A percentile compares a stretch with the other conserved stretches of the same genome.
Evolutionary conservation across 2,113 vertebrate genomes (phyloP).

Genomic region (Lagopus muta): DNA sequence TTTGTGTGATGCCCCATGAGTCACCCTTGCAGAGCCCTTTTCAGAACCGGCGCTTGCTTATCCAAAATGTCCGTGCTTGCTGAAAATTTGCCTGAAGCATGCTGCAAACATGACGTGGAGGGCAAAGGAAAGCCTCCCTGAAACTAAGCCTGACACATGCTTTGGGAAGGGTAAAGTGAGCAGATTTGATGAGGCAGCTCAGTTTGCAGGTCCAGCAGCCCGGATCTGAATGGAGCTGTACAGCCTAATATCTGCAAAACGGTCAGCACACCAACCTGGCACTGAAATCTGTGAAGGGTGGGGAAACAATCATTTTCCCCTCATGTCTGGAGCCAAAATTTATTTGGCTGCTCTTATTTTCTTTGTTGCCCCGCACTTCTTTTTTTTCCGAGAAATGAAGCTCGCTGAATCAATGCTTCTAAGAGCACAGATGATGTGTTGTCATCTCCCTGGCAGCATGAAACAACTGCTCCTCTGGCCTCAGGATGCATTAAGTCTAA

Average conservation of each 20-base stretch:
- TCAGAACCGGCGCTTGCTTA: background rate
- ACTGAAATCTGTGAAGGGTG: background rate
- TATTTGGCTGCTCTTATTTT: background rate
- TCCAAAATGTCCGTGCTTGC: background rate
- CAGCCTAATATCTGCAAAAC: background rate
- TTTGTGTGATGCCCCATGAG: background rate
- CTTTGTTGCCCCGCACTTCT: background rate
- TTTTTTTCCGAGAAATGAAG: background rate
- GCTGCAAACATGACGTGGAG: background rate
- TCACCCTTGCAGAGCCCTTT: background rate
- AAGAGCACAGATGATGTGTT: background rate
- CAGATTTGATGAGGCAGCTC: conserved; percentile 26
- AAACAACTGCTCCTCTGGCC: background rate
- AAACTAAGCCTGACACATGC: background rate
- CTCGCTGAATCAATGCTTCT: background rate
- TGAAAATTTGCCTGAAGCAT: background rate
- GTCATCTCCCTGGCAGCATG: background rate
- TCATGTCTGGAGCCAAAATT: background rate
- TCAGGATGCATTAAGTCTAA: background rate
- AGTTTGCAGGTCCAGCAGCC: background rate
- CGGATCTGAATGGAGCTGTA: background rate
- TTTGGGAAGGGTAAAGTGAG: background rate
- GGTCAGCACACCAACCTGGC: background rate
- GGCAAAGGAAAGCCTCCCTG: conserved; percentile 29
- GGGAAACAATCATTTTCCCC: background rate